Base-by-base conservation (phyloP, 2,113 vertebrate species). In the Columba livia region DNA sequence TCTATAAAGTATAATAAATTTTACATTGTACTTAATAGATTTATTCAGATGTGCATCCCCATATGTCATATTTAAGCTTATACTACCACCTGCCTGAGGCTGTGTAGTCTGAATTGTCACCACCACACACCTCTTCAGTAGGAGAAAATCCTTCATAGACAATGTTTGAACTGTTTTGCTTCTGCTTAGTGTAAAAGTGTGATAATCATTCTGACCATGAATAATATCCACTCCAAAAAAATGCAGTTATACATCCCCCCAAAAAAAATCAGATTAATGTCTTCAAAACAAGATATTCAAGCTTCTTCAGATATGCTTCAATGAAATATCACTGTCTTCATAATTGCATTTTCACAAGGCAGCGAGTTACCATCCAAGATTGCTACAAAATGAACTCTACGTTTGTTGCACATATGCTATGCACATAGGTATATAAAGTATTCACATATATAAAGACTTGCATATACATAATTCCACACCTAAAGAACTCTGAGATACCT, bases 71-170 rank as follows among this genome's bases (percentile, higher is more conserved):
- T 42, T 93, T 94, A 95, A 95, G 83, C 70, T 89, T 95, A 90
- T 85, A 91, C 91, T 95, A 94, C 72, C 93, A 94, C 69, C 80
- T 87, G 58, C 67, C 80, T 91, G 83, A 97, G 88, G 79, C 94
- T 96, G 36, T 92, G 66, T 32, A 89, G 91, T 87, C 88, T 91
- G 48, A 93, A 95, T 53, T 88, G 70, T 86, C 64, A 87, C 72
- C 50, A 86, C 54, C 69, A 71, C 40, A 87, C 75, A 91, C 73
- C 64, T 82, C 48, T 81, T 85, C 61, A 91, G 58, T 38, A 91
- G 74, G 12, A 89, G 56, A 50, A 94, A 93, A 92, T 73, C 64
- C 44, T 88, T 81, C 60, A 50, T 6, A 93, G 72, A 81, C 23
- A 67, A 32, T 7, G 8, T 21, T 47, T 29, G 66, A 92, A 85